These are phyloP conservation scores for Bubo blakistoni DNA, from an alignment of 2,113 vertebrate genomes.

Conservation along the genomic window DNA sequence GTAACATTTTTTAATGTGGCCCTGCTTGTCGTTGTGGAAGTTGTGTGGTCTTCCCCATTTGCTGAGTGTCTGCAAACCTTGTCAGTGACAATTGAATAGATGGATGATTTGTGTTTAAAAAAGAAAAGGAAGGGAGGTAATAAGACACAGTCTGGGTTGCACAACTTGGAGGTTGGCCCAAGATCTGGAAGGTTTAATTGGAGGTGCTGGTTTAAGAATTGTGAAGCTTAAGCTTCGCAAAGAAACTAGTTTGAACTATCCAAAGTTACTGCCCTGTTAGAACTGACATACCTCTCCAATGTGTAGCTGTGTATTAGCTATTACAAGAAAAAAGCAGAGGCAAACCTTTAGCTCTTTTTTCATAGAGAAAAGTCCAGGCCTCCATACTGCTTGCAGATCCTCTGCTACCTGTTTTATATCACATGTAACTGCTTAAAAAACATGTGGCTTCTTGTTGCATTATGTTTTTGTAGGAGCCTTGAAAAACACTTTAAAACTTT, in stretches of 20 bases:
- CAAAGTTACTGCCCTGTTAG: neutral
- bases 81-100: neutral
- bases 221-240: neutral
- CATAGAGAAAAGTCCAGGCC: neutral
- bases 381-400: neutral
- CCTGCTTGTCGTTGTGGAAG: neutral
- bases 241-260: neutral
- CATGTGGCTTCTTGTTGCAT: neutral
- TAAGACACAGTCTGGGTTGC: neutral
- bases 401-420: neutral
- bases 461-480: neutral
- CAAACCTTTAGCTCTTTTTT: neutral
- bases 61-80: neutral
- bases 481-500: neutral
- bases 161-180: neutral
- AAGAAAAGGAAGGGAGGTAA: neutral
- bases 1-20: neutral
- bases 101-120: neutral
- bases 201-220: neutral
- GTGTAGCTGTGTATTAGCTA: neutral
- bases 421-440: neutral
- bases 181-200: neutral
- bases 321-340: neutral
- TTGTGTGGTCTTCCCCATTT: neutral
- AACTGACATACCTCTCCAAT: neutral